Percentiles rank a stretch among this genome's conserved stretches.
Conservation (phyloP, 2,888 invertebrate genomes). For the Rhagophthalmus giganteus region DNA sequence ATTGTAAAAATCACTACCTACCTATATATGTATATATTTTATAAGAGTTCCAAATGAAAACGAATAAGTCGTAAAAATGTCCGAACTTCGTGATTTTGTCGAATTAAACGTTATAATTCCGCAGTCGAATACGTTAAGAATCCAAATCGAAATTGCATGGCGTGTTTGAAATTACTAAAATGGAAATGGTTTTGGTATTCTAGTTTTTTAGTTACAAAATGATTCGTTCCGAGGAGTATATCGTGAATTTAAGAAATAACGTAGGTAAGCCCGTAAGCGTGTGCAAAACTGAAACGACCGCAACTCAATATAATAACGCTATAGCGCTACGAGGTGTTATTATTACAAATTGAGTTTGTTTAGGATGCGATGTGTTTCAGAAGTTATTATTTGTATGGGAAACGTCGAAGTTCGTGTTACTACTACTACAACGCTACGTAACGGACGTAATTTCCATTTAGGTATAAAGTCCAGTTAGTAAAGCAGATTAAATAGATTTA, state of each 20-base stretch:
- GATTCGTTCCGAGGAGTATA: neutral
- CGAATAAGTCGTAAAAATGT: constrained; percentile 17
- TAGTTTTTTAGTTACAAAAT: constrained; percentile 2
- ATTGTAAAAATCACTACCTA: no score
- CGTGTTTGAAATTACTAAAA: constrained; percentile 32
- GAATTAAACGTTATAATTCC: constrained; percentile 24
- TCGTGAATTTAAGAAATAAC: neutral
- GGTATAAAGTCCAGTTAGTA: no score
- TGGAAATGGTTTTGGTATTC: neutral
- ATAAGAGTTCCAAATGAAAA: constrained; percentile 14
- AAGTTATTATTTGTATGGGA: constrained; percentile 13
- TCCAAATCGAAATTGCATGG: constrained; percentile 33
- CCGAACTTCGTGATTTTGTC: constrained; percentile 16
- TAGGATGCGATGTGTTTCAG: constrained; percentile 12
- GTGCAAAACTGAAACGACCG: neutral
- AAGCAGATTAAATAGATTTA: no score
- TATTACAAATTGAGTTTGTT: constrained; percentile 25
- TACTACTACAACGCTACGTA: neutral
- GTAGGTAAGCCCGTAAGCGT: neutral
- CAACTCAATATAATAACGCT: constrained; percentile 9
- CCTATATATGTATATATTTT: no score
- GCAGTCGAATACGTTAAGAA: constrained; percentile 27
- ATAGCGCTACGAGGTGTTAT: constrained; percentile 20
- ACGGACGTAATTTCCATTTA: no score
- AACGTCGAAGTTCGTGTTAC: constrained; percentile 3